Evolutionary conservation across 1,140 invertebrate species (phyloP).

Genomic region (Orchesella cincta): DNA sequence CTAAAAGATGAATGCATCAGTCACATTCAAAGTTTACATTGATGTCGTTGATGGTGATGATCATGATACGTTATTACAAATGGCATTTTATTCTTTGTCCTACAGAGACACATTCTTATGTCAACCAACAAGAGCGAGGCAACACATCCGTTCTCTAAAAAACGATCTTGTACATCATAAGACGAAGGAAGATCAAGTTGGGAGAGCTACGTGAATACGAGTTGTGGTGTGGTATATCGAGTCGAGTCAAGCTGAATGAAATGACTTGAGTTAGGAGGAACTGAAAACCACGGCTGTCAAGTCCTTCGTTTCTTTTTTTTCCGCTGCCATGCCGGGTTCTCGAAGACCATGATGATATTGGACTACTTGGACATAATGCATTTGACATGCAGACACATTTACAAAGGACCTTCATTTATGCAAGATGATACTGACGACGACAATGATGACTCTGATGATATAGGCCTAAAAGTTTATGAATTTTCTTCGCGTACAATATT

Average conservation of each 20-base stretch:
- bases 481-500: too few relatives aligned
- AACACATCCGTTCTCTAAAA: conserved; percentile 1
- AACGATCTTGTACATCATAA: conserved; percentile 10
- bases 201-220: not conserved
- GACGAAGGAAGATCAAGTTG: not conserved
- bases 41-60: conserved; percentile 22
- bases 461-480: too few relatives aligned
- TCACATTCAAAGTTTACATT: conserved; percentile 29
- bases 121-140: not conserved
- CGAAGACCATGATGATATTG: not conserved
- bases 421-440: too few relatives aligned
- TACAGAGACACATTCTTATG: not conserved
- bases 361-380: not conserved
- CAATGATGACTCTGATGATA: too few relatives aligned
- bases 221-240: not conserved
- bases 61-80: conserved; percentile 28
- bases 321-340: not conserved
- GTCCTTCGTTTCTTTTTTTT: not conserved
- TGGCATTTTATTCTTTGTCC: conserved; percentile 17
- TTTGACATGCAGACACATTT: not conserved
- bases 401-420: too few relatives aligned
- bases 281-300: conserved; percentile 20
- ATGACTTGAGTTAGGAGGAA: conserved; percentile 11
- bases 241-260: conserved; percentile 1
- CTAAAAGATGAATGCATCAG: conserved; percentile 2